phyloP scores from a whole-genome alignment of 2,113 vertebrate genomes.

The Rostratula benghalensis region DNA sequence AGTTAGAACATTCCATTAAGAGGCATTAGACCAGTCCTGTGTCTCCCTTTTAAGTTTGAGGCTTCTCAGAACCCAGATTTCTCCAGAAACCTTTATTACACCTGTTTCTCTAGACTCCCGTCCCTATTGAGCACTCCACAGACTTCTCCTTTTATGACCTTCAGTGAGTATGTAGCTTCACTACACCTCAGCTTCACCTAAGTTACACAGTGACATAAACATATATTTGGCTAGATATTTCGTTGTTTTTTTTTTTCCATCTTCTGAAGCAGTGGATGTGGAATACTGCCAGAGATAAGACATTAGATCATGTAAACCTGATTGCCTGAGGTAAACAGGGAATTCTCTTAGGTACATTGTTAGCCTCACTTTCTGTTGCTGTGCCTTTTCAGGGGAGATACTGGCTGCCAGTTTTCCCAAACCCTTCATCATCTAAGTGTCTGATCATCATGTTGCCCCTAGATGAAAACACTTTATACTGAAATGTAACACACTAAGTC shows the following conservation, averaged over 20 bases:
- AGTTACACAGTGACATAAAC: background rate
- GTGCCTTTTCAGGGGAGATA: background rate
- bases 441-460: background rate
- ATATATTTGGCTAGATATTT: background rate
- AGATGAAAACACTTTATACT: background rate
- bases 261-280: background rate
- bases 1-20: background rate
- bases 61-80: background rate
- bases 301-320: background rate
- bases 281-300: background rate
- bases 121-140: background rate
- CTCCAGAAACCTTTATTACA: background rate
- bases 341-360: background rate
- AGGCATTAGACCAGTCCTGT: background rate
- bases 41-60: background rate
- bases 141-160: background rate
- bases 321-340: background rate
- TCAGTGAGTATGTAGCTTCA: background rate
- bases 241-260: background rate
- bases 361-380: background rate
- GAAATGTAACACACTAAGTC: background rate
- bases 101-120: background rate
- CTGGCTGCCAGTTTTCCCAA: background rate
- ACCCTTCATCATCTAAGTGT: background rate
- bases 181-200: no score